Evolutionary conservation across 2,888 invertebrate genomes (phyloP).

Genomic region (Drosophila mulleri): DNA sequence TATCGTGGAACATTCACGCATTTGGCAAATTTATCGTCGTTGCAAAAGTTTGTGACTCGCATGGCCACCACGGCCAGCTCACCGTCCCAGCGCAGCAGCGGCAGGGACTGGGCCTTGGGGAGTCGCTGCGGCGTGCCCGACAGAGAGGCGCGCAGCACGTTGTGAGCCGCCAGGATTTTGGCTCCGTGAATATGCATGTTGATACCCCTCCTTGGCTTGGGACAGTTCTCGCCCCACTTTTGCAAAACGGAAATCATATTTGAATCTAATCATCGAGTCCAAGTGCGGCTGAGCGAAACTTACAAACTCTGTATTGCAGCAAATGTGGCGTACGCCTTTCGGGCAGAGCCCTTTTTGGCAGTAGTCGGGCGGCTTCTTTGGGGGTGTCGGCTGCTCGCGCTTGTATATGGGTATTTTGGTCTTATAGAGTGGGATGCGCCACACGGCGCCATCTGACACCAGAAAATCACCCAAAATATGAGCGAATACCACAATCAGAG

Average conservation of each 20-base stretch:
- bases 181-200: background rate
- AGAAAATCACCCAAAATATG: background rate
- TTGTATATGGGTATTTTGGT: constrained; percentile 22
- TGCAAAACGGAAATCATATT: background rate
- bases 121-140: rapidly evolving
- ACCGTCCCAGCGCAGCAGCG: constrained; percentile 23
- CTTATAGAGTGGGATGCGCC: background rate
- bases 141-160: constrained; percentile 10
- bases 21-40: rapidly evolving
- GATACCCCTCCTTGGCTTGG: constrained; percentile 24
- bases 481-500: background rate
- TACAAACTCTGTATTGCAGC: constrained; percentile 35
- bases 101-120: rapidly evolving
- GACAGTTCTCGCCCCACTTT: constrained; percentile 40
- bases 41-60: constrained; percentile 50
- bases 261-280: background rate
- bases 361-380: constrained; percentile 13
- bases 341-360: constrained; percentile 37
- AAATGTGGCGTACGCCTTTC: constrained; percentile 5
- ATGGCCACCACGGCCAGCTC: constrained; percentile 49
- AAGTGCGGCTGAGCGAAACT: constrained; percentile 17
- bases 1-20: constrained; percentile 43
- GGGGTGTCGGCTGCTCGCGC: background rate
- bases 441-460: background rate
- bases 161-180: constrained; percentile 4